Base-by-base conservation (phyloP, 1,140 invertebrate species). In the Leguminivora glycinivorella region DNA sequence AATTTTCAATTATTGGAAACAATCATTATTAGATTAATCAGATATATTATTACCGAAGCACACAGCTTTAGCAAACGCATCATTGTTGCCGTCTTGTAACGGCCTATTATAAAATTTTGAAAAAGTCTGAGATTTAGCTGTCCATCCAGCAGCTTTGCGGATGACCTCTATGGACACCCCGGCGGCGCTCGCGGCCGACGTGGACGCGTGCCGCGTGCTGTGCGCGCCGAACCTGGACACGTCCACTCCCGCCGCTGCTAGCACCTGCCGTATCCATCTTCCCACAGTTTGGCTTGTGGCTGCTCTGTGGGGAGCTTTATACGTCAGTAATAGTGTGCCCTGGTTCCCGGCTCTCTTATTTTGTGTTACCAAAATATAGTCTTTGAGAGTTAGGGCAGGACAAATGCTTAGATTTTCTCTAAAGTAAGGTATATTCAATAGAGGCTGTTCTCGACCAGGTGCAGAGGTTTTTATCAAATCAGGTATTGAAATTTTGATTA, bases 381-480 rank as follows among this genome's bases (percentile, higher is more conserved):
- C 67, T 34, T 47, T 25, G 0, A 82, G 56, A 22, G 31, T 56
- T 1, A 67, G 69, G n/a, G 78, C 78, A 17, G 78, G 77, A 14
- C 75, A 81, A 14, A 81, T 77, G 3, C 26, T 52, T 31, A 26
- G 4, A 17, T 75, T 82, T 19, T 75, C 24, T 10, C 17, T 34
- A 66, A 77, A 83, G 63, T 66, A 80, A 0, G 75, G 75, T 43
- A 81, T 60, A 71, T 31, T 47, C 10, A 78, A 63, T 29, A 80
- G 14, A 10, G 77, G 78, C 69, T 76, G 72, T 17, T 60, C 58
- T 24, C 67, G 29, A 67, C 70, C 73, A 0, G 67, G 12, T 9
- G 24, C 70, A 3, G 80, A 79, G n/a, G 80, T 80, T 67, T 80
- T 81, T 29, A 78, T 76, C 5, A 70, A 19, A 70, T 82, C 80